Evolutionary conservation across 2,888 invertebrate genomes (phyloP), one percentile per base, ranked within the genome.

Genomic region (Agonopterix alstromeriana): DNA sequence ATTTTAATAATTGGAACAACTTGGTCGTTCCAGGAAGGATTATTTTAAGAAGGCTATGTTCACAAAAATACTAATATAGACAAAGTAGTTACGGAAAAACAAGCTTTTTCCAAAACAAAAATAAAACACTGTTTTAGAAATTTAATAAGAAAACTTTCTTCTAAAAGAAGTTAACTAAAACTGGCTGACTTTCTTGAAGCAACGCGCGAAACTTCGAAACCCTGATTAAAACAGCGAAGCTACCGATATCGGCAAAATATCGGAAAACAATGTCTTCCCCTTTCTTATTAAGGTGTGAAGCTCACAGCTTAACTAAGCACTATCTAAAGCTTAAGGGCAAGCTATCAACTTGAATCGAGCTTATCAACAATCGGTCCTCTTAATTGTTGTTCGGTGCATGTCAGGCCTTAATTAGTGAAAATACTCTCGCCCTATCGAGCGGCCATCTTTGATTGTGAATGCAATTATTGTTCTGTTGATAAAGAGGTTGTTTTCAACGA

Each of bases 371-470:
- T 87, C 86, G 70, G 65, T 73, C 74, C 72, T 76, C 81, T 84
- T 87, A 84, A 87, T 86, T 87, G 85, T 85, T 73, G 68, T 73
- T 62, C 58, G 62, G 81, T 65, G 82, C 85, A 83, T 85, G 87
- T 87, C 66, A 69, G 70, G 65, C 70, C 72, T 88, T 88, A 87
- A 88, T 88, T 87, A 88, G 84, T 80, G 84, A 83, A 84, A 82
- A 85, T 85, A 77, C 78, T 67, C 77, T 60, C 63, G 62, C 67
- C 63, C 66, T 86, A 85, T 87, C 85, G 64, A 65, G 55, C 67
- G 65, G 65, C 69, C 73, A 85, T 87, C 87, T 85, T 81, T 82
- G 87, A 85, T 85, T 85, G 85, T 84, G 77, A 84, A 86, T 85
- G 83, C 85, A 85, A 82, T 86, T 86, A 83, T 86, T 84, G 83